These are phyloP conservation scores for Hoplias malabaricus DNA, from an alignment of 2,113 vertebrate species.

Conservation along the genomic window DNA sequence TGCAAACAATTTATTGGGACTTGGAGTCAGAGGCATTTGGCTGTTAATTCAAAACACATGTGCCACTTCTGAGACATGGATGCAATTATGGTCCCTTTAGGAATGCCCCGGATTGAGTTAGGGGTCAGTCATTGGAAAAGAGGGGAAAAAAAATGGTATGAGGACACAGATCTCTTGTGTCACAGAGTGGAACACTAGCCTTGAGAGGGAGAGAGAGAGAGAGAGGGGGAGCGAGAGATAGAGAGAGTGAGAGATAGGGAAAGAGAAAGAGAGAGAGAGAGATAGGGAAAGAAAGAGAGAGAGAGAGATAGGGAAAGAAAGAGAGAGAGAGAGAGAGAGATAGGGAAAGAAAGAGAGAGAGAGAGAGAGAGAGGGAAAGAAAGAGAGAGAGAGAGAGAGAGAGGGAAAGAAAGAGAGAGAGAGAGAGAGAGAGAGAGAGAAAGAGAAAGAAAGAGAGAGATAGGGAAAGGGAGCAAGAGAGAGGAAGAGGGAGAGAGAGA, in stretches of 20 bases:
- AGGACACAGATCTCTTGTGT: constrained; percentile 21
- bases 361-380: not conserved
- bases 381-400: not conserved
- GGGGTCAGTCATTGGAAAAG: constrained; percentile 32
- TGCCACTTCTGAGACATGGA: constrained; percentile 45
- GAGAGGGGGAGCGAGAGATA: not conserved
- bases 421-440: not conserved
- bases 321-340: not conserved
- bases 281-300: too few species aligned
- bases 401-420: not conserved
- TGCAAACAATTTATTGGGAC: constrained; percentile 53
- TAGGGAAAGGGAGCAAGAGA: not conserved
- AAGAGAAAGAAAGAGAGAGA: not conserved
- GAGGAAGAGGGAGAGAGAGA: not conserved
- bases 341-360: not conserved
- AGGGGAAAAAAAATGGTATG: not conserved
- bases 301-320: not conserved
- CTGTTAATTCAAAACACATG: constrained; percentile 57
- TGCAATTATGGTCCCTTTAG: constrained; percentile 45
- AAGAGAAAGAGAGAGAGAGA: not conserved
- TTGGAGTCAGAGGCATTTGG: constrained; percentile 50
- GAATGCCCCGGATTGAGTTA: constrained; percentile 43
- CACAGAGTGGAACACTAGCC: not conserved
- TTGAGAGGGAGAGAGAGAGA: not conserved
- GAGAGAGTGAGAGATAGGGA: not conserved